These are phyloP conservation scores for Uromys caudimaculatus DNA, from an alignment of 2,797 vertebrate genomes.

Conservation along the genomic window DNA sequence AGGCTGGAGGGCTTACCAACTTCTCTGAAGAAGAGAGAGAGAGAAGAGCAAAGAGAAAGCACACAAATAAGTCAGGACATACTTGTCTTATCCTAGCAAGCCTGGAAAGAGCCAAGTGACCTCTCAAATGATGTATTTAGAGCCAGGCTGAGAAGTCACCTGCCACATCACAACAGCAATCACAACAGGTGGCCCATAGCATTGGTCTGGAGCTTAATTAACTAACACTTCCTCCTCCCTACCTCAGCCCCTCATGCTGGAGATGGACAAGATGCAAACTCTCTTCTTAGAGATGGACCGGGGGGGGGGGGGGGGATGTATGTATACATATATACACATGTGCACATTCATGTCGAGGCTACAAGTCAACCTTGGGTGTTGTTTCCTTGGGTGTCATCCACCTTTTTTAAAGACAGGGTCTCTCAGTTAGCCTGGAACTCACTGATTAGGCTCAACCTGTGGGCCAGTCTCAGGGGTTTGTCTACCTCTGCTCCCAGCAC, in stretches of 20 bases:
- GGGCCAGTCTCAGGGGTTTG: neutral
- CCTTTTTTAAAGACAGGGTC: neutral
- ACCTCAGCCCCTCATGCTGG: neutral
- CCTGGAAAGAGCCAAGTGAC: slow-evolving; percentile 82
- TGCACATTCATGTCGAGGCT: neutral
- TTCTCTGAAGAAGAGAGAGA: slow-evolving; percentile 89
- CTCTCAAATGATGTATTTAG: neutral
- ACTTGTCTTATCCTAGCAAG: slow-evolving; percentile 72
- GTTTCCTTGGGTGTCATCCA: neutral
- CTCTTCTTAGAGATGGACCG: neutral
- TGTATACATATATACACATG: neutral
- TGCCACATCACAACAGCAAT: neutral
- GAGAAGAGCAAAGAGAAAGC: slow-evolving; percentile 86
- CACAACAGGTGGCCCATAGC: neutral
- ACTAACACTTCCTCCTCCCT: neutral
- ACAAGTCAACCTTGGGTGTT: neutral
- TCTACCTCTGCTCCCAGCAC: neutral
- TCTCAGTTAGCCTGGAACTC: neutral
- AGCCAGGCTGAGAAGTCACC: neutral
- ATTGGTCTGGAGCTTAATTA: neutral
- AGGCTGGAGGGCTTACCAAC: slow-evolving; percentile 91
- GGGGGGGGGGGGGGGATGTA: too few relatives aligned
- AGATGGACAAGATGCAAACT: neutral
- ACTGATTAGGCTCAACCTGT: neutral
- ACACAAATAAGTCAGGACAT: slow-evolving; percentile 83